Conservation (phyloP, 2,797 vertebrate species). For the Erethizon dorsatum region DNA sequence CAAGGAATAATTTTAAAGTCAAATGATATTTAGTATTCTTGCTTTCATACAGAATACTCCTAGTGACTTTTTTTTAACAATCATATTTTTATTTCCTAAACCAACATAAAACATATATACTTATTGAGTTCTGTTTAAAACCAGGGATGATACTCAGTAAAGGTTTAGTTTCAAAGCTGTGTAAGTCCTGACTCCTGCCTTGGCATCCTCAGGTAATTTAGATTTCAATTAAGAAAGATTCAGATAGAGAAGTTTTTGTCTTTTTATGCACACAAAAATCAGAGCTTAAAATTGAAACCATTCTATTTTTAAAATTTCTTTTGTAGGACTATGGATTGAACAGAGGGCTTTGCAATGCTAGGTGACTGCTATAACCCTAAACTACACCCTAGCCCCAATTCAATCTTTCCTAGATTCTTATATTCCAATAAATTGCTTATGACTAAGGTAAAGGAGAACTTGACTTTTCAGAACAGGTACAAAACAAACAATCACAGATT, state of each 20-base stretch:
- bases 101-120: not conserved
- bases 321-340: not conserved
- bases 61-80: not conserved
- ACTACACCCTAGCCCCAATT: not conserved
- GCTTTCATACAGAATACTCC: not conserved
- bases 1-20: slow-evolving; percentile 35
- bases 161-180: not conserved
- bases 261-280: not conserved
- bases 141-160: not conserved
- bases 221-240: not conserved
- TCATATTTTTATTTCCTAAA: not conserved
- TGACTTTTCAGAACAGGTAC: not conserved
- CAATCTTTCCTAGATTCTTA: not conserved
- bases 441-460: not conserved
- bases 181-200: not conserved
- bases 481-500: not conserved
- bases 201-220: not conserved
- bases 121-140: not conserved
- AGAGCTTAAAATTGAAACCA: not conserved
- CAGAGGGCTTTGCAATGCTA: not conserved
- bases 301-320: not conserved
- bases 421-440: not conserved
- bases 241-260: not conserved
- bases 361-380: not conserved
- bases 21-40: not conserved